Evolutionary conservation across 2,888 invertebrate species (phyloP), one percentile per base, ranked within the genome.

Genomic region (Sarcophaga variegata): DNA sequence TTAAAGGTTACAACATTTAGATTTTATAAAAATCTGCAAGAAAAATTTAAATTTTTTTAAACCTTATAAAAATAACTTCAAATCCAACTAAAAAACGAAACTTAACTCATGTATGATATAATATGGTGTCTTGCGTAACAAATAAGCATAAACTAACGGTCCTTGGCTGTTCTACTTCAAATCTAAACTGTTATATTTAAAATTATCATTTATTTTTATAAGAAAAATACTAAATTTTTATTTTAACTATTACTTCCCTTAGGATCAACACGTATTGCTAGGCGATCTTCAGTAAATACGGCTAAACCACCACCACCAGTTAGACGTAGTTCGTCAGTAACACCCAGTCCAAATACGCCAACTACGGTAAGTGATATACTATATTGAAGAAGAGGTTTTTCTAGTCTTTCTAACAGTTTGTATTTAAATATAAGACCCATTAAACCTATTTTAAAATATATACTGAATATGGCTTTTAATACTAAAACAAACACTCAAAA

Each of bases 261-360:
- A 86, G 91, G 91, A 89, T 91, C 91, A 63, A 92, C 93, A 75
- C 91, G 93, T 88, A 93, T 93, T 79, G 92, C 94, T 72, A 91
- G 94, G 81, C 92, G 94, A 63, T 93, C 94, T 62, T 94, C 94
- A 81, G 91, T 94, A 49, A 94, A 94, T 88, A 92, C 92, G 88
- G 92, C 93, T 25, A 96, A 97, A 92, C 97, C 97, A 60, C 97
- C 97, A 87, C 97, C 97, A 59, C 97, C 97, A 0, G 96, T 97
- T 67, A 94, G 98, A 75, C 94, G 97, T 63, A 97, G 97, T 0
- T 97, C 97, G 0, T 95, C 95, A 81, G 94, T 94, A 81, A 94
- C 94, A 83, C 93, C 94, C 85, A 93, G 92, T 91, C 92, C 90
- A 88, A 93, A 91, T 88, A 85, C 90, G 49, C 89, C 90, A 63